Evolutionary conservation across 2,797 vertebrate species (phyloP).

Genomic region (Paramormyrops hopkinsi): DNA sequence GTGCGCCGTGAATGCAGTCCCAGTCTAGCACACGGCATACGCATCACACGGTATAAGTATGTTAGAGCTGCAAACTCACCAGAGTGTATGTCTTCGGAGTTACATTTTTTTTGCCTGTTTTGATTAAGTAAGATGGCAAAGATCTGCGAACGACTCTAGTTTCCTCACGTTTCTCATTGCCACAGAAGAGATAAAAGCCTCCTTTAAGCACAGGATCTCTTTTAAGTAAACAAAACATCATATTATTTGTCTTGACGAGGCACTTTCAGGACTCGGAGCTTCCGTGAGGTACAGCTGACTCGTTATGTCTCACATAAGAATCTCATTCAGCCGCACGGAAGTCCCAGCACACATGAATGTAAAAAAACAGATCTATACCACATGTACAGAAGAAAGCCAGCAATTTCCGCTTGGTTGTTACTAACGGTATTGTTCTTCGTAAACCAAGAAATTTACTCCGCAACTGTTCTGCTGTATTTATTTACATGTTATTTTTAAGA

Average conservation of each 20-base stretch:
- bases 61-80: neutral
- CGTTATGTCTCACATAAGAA: neutral
- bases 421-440: neutral
- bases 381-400: neutral
- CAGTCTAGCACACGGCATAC: neutral
- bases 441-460: neutral
- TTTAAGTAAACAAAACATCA: neutral
- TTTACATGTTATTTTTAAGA: neutral
- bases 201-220: neutral
- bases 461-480: neutral
- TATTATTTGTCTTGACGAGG: neutral
- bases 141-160: neutral
- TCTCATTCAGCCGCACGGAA: neutral
- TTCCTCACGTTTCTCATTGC: neutral
- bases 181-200: neutral
- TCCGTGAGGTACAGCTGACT: neutral
- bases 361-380: neutral
- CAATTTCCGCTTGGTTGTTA: neutral
- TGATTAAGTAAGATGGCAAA: neutral
- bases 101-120: neutral
- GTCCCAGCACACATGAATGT: neutral
- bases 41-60: neutral
- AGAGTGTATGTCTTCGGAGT: neutral
- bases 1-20: neutral
- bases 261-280: neutral